Percentiles rank a stretch among this genome's conserved stretches.
phyloP scores from a whole-genome alignment of 2,113 vertebrate species.

The Mobula hypostoma region DNA sequence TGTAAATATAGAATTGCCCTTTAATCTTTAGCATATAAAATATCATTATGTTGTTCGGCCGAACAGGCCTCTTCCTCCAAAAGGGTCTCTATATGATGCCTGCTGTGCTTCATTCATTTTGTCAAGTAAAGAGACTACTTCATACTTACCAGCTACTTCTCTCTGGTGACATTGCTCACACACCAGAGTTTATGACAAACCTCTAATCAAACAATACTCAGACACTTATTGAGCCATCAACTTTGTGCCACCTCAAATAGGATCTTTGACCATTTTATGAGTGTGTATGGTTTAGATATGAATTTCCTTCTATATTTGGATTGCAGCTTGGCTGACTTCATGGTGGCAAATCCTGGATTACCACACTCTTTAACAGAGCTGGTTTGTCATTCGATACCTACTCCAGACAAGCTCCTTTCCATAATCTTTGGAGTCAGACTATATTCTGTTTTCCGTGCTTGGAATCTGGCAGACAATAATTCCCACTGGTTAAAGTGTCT shows the following conservation, averaged over 20 bases:
- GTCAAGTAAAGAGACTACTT: too few species aligned
- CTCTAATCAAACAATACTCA: not conserved
- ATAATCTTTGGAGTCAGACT: not conserved
- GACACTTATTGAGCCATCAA: not conserved
- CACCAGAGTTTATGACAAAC: not conserved
- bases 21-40: too few species aligned
- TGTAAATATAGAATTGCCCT: too few species aligned
- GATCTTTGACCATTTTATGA: not conserved
- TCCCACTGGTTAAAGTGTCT: not conserved
- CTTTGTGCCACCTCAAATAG: not conserved
- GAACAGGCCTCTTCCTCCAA: too few species aligned
- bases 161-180: too few species aligned
- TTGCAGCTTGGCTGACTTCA: not conserved
- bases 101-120: too few species aligned
- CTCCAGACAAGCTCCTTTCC: not conserved
- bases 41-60: too few species aligned
- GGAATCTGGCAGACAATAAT: not conserved
- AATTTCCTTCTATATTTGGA: not conserved
- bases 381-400: not conserved
- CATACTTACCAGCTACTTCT: too few species aligned
- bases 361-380: not conserved
- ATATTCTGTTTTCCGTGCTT: not conserved
- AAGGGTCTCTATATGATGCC: too few species aligned
- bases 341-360: not conserved
- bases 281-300: not conserved